Evolutionary conservation across 2,888 invertebrate genomes (phyloP), one percentile per base, ranked within the genome.

Genomic region (Ochlodes sylvanus): DNA sequence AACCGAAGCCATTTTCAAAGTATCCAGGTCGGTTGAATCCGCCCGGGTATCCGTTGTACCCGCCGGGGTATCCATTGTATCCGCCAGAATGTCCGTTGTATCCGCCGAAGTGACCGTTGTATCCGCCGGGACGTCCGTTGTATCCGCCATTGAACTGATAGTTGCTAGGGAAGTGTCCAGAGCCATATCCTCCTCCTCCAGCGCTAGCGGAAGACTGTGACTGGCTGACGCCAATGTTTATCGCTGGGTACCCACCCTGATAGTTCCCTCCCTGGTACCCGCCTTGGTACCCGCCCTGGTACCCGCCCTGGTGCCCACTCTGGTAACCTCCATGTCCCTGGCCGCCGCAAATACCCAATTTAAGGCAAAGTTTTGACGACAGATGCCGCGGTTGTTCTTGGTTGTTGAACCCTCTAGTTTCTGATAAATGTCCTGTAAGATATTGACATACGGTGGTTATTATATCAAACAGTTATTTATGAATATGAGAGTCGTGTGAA

Each of bases 211-310:
- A 89, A 12, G 90, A 81, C 70, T 93, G 93, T 0, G 93, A 91
- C 71, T 92, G 93, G 63, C 92, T 92, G 64, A 92, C 89, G 2
- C 91, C 93, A 61, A 92, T 92, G 75, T 91, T 92, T 68, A 92
- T 87, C 5, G 89, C 86, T 9, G 85, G 86, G 52, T 78, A 76
- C 19, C 75, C 77, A 17, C 74, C 74, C 34, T 70, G 68, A 50
- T 71, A 62, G 47, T 74, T 71, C 12, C 80, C 77, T 38, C 81
- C 83, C 58, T 78, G 80, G 61, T 84, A 78, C 0, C 77, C 78
- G 9, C 47, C 47, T 5, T 34, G 34, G 6, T 34, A 9, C 34
- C n/a, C n/a, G n/a, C 34, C 34, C 34, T 50, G 27, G 17, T 77
- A 76, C 12, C 75, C 77, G 15, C 73, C 74, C 32, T 70, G 68